Conservation (phyloP, 2,797 vertebrate genomes). For the Gambelia wislizenii region DNA sequence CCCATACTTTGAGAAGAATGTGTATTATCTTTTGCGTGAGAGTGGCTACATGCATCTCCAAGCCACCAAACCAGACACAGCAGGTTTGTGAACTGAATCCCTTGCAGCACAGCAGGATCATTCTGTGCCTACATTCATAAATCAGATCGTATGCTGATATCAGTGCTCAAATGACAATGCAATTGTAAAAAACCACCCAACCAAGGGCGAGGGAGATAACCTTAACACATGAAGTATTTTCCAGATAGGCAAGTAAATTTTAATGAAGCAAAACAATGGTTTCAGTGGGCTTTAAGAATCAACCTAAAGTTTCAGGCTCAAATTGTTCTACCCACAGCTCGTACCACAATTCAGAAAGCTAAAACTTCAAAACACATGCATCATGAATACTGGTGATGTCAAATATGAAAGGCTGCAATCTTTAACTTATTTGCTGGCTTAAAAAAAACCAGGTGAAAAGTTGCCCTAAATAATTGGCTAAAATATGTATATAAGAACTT, state of each 20-base stretch:
- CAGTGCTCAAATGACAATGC: not conserved
- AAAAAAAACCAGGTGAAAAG: not conserved
- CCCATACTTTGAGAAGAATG: constrained; percentile 85
- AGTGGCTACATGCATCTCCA: constrained; percentile 90
- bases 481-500: not conserved
- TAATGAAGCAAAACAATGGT: not conserved
- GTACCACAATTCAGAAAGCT: not conserved
- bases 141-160: not conserved
- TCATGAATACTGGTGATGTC: not conserved
- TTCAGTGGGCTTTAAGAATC: not conserved
- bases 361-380: not conserved
- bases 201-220: not conserved
- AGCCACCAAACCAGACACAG: constrained; percentile 90
- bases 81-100: constrained; percentile 75
- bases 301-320: not conserved
- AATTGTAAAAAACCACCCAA: not conserved
- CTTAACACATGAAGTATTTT: not conserved
- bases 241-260: not conserved
- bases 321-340: not conserved
- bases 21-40: constrained; percentile 81
- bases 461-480: not conserved
- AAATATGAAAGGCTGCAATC: not conserved
- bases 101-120: not conserved
- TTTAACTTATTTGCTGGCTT: not conserved
- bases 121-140: not conserved